Percentiles rank a stretch among this genome's conserved stretches.
phyloP scores from a whole-genome alignment of 1,140 invertebrate species.

The Anastrepha ludens region DNA sequence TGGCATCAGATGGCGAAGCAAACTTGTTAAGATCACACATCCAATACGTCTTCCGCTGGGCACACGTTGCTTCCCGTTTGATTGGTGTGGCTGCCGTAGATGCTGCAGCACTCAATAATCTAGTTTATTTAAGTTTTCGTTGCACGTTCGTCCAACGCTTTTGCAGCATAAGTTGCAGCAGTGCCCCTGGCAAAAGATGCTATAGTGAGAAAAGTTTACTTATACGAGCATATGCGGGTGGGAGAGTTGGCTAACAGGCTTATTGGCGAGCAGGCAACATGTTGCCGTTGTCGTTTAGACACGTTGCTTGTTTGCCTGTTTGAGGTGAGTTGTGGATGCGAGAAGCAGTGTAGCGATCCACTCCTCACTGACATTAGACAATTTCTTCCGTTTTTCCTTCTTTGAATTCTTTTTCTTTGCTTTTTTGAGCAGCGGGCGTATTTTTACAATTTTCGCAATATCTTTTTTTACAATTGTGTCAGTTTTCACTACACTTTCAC shows the following conservation, averaged over 20 bases:
- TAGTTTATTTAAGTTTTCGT: slow-evolving; percentile 68
- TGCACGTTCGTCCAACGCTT: slow-evolving; percentile 63
- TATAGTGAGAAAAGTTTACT: slow-evolving; percentile 64
- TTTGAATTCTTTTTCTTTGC: too few relatives aligned
- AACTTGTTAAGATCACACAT: slow-evolving; percentile 31
- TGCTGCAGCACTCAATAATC: slow-evolving; percentile 39
- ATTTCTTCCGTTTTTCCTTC: too few relatives aligned
- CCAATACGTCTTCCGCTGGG: background rate
- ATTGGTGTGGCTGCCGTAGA: background rate
- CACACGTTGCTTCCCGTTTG: background rate
- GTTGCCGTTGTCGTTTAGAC: background rate
- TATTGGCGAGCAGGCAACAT: background rate
- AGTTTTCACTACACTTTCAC: too few relatives aligned
- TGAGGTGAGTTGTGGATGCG: background rate
- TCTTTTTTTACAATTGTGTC: too few relatives aligned
- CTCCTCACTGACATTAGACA: too few relatives aligned
- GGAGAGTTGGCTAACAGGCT: background rate
- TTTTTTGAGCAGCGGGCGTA: too few relatives aligned
- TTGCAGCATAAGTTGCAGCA: slow-evolving; percentile 57
- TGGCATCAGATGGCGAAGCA: slow-evolving; percentile 18
- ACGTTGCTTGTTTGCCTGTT: background rate
- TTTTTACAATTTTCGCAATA: too few relatives aligned
- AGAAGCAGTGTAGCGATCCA: too few relatives aligned
- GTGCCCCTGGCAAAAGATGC: slow-evolving; percentile 57
- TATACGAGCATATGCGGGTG: background rate